Evolutionary conservation across 2,113 vertebrate species (phyloP).

Genomic region (Perca flavescens): DNA sequence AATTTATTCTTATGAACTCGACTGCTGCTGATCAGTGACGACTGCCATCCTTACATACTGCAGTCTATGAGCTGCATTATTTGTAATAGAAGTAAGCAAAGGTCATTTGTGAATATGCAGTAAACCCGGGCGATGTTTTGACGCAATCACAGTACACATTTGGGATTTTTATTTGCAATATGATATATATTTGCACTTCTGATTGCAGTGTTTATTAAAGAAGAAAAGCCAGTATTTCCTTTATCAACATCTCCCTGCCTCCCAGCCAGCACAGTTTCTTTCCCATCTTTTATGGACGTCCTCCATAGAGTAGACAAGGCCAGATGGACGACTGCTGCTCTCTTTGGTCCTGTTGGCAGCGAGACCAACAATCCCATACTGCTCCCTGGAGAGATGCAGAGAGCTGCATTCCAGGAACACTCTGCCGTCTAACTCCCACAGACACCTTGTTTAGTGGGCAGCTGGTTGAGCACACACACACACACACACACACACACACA

Average conservation of each 20-base stretch:
- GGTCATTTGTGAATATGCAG: conserved; percentile 10
- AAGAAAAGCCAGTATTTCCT: conserved; percentile 31
- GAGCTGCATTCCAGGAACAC: conserved; percentile 70
- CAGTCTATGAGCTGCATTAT: conserved; percentile 5
- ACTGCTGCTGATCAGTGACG: conserved; percentile 27
- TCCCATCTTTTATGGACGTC: conserved; percentile 62
- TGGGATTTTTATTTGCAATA: conserved; percentile 31
- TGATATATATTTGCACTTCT: conserved; percentile 25
- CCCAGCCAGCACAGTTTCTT: conserved; percentile 67
- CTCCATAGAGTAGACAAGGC: conserved; percentile 64
- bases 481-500: conserved; percentile 31
- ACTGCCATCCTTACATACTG: background rate
- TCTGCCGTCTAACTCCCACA: conserved; percentile 70
- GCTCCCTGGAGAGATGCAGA: conserved; percentile 65
- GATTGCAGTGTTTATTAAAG: conserved; percentile 38
- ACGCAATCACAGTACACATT: background rate
- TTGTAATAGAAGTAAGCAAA: conserved; percentile 13
- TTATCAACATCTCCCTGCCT: conserved; percentile 42
- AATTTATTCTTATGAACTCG: background rate
- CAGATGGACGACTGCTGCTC: conserved; percentile 80
- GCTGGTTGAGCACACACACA: conserved; percentile 51
- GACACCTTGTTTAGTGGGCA: conserved; percentile 74
- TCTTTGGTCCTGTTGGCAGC: conserved; percentile 76
- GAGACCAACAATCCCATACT: conserved; percentile 66
- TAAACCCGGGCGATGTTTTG: background rate